A percentile compares a stretch with the other conserved stretches of the same genome.
Conservation (phyloP, 1,140 invertebrate genomes). For the Zophobas morio region DNA sequence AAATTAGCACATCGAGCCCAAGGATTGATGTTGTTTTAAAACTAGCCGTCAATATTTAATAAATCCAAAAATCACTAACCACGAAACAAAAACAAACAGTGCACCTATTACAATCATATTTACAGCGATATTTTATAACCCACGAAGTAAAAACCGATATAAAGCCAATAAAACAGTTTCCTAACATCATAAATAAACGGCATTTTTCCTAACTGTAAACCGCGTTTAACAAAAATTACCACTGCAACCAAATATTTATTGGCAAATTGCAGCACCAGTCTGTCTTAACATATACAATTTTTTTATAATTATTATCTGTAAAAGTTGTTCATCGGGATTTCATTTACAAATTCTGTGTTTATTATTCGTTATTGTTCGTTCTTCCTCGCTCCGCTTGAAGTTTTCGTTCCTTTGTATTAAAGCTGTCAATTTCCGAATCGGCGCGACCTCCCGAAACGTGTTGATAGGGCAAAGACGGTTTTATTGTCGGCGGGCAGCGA, state of each 20-base stretch:
- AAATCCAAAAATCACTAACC: background rate
- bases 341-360: too few relatives aligned
- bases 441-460: background rate
- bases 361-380: too few relatives aligned
- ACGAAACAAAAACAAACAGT: slow-evolving; percentile 22
- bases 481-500: slow-evolving; percentile 25
- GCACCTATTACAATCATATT: slow-evolving; percentile 5
- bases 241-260: too few relatives aligned
- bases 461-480: slow-evolving; percentile 25
- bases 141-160: slow-evolving; percentile 6
- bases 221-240: slow-evolving; percentile 6
- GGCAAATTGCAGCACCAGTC: too few relatives aligned
- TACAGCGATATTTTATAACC: slow-evolving; percentile 25
- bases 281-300: too few relatives aligned
- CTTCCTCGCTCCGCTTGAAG: too few relatives aligned
- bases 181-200: slow-evolving; percentile 34
- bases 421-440: slow-evolving; percentile 15
- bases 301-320: too few relatives aligned
- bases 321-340: too few relatives aligned
- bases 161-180: slow-evolving; percentile 20
- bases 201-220: slow-evolving; percentile 33
- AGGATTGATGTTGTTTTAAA: too few relatives aligned
- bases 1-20: too few relatives aligned
- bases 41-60: too few relatives aligned
- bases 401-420: background rate